Evolutionary conservation across 2,797 vertebrate genomes (phyloP), one percentile per base, ranked within the genome.

Genomic region (Delichon dasypus): DNA sequence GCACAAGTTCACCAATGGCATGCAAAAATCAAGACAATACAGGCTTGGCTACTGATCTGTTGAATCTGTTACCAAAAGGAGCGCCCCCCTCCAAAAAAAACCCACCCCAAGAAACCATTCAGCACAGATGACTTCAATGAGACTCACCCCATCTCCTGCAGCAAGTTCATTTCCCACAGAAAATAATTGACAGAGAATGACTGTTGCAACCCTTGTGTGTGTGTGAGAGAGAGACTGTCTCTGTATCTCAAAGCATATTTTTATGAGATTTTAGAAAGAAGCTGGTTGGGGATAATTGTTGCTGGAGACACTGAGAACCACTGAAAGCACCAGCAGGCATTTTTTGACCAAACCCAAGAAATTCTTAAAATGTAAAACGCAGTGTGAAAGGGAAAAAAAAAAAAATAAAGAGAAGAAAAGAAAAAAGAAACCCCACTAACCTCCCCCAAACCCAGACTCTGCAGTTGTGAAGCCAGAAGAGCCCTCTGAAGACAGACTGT

Each of bases 81-180:
- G 17, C 40, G 5, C 19, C 16, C 9, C 36, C 36, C 8, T 9
- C 23, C 7, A 7, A 14, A 57, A 60, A 48, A 20, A 20, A 51
- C 2, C 5, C 38, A 57, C 42, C 54, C 66, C 2, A 9, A 89
- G 77, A 83, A 94, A 70, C 16, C 29, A 61, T 61, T 72, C 47
- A 67, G 38, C 88, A 54, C 53, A 80, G 70, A 78, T 40, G 70
- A 81, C 53, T 95, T 95, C 85, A 89, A 45, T 89, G 73, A 93
- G 89, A 36, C n/a, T 93, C 36, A 1, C 26, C 26, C n/a, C 13
- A 29, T 79, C 92, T 93, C 94, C 79, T 73, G 79, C 82, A 96
- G 89, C 32, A 92, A 92, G 76, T 75, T 95, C 74, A 86, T 96
- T 92, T 93, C 87, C 94, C 76, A 86, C 89, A 86, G 88, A 89